Percentiles rank a stretch among this genome's conserved stretches.
Conservation (phyloP, 2,113 vertebrate species). For the Phodopus roborovskii region DNA sequence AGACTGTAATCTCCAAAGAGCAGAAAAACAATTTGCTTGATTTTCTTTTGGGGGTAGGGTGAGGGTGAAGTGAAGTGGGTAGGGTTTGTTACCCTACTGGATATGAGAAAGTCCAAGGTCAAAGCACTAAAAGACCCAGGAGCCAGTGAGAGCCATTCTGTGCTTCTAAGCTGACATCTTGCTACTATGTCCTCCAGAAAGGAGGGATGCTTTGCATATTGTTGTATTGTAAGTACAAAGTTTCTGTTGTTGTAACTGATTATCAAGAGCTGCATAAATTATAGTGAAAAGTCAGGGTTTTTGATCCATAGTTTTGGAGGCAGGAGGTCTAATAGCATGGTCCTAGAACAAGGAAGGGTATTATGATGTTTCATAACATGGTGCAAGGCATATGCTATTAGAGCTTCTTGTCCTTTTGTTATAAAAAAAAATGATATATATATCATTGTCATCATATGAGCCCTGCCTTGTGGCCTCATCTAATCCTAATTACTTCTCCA, state of each 20-base stretch:
- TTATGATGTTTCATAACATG: background rate
- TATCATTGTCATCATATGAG: too few relatives aligned
- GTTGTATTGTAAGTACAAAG: background rate
- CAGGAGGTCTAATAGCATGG: background rate
- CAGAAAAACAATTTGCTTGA: background rate
- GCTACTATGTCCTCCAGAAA: background rate
- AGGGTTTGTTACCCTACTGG: background rate
- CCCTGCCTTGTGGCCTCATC: background rate
- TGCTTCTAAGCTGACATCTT: background rate
- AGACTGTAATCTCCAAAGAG: background rate
- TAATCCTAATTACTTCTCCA: background rate
- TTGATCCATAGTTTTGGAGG: background rate
- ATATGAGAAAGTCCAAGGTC: background rate
- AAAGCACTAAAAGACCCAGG: too few relatives aligned
- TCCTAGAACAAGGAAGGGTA: too few relatives aligned
- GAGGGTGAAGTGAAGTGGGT: background rate
- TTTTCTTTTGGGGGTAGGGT: background rate
- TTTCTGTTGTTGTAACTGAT: background rate
- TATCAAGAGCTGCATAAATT: background rate
- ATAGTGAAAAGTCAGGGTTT: background rate
- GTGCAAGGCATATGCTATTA: background rate
- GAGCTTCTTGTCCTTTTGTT: background rate
- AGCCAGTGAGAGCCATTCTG: background rate
- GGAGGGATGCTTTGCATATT: too few relatives aligned
- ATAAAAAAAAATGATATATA: too few relatives aligned